These are phyloP conservation scores for Gnatocerus cornutus DNA, from an alignment of 2,888 invertebrate species.

Conservation along the genomic window DNA sequence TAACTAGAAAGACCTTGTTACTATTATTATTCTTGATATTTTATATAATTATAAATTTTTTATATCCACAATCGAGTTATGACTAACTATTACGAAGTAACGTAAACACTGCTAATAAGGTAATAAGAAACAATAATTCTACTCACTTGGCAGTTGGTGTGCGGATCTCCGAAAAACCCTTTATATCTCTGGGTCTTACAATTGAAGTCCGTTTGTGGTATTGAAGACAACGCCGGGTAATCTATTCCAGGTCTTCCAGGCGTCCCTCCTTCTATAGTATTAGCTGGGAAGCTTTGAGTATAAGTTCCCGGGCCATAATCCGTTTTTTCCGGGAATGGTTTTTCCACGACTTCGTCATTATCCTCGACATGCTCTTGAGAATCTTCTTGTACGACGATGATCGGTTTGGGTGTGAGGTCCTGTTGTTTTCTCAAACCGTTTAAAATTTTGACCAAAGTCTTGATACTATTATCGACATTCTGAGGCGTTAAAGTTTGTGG, in stretches of 20 bases:
- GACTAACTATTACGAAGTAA: too few relatives aligned
- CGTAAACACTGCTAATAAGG: too few relatives aligned
- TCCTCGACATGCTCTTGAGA: conserved; percentile 64
- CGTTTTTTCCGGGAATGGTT: conserved; percentile 56
- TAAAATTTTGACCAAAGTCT: conserved; percentile 83
- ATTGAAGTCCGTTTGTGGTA: conserved; percentile 85
- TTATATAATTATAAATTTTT: too few relatives aligned
- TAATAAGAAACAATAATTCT: too few relatives aligned
- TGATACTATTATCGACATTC: conserved; percentile 86
- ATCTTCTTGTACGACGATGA: conserved; percentile 66
- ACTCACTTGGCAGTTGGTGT: conserved; percentile 87
- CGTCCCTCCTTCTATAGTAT: conserved; percentile 75
- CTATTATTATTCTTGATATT: too few relatives aligned
- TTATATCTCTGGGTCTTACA: conserved; percentile 91
- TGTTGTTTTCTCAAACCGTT: conserved; percentile 78
- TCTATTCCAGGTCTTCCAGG: conserved; percentile 84
- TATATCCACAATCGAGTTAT: too few relatives aligned
- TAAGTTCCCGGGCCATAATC: conserved; percentile 60
- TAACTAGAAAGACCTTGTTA: too few relatives aligned
- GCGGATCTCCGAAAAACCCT: conserved; percentile 92
- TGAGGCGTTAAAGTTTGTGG: conserved; percentile 84
- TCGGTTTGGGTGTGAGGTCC: conserved; percentile 64
- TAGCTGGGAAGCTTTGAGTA: conserved; percentile 68
- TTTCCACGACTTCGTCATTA: conserved; percentile 56
- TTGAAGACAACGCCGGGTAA: conserved; percentile 84